These are phyloP conservation scores for Phalloptychus januarius DNA, from an alignment of 2,797 vertebrate species.

Conservation along the genomic window DNA sequence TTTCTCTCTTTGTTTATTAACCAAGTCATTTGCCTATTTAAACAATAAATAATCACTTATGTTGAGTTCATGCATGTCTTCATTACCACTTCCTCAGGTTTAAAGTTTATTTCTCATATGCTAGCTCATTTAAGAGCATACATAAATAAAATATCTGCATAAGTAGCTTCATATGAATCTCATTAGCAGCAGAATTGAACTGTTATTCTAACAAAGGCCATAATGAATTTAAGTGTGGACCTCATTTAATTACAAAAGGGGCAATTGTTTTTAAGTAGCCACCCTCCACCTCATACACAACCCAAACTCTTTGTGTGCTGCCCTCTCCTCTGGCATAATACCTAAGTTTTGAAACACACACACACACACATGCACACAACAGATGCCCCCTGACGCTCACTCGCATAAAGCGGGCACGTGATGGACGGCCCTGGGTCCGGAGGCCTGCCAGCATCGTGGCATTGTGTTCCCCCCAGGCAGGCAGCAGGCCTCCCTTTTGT, in stretches of 20 bases:
- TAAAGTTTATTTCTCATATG: neutral
- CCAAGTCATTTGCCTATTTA: neutral
- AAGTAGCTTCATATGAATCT: constrained; percentile 30
- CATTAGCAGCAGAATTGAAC: constrained; percentile 57
- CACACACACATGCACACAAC: constrained; percentile 42
- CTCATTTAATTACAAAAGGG: constrained; percentile 64
- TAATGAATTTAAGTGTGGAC: constrained; percentile 52
- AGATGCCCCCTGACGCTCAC: constrained; percentile 75
- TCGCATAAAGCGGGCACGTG: constrained; percentile 73
- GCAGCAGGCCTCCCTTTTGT: constrained; percentile 81
- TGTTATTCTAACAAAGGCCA: constrained; percentile 35
- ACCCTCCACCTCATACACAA: constrained; percentile 18
- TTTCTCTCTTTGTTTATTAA: no score
- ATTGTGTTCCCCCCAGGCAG: constrained; percentile 75
- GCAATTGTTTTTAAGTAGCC: constrained; percentile 57
- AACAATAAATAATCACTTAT: neutral
- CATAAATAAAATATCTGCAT: constrained; percentile 12
- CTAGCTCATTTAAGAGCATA: constrained; percentile 8
- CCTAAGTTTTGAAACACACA: constrained; percentile 63
- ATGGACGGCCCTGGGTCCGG: constrained; percentile 52
- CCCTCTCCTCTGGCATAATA: constrained; percentile 63
- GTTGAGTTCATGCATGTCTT: neutral
- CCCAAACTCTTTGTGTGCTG: constrained; percentile 57
- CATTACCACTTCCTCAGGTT: neutral
- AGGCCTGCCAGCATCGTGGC: constrained; percentile 76